Base-by-base conservation (phyloP, 2,113 vertebrate genomes). In the Lutjanus erythropterus region DNA sequence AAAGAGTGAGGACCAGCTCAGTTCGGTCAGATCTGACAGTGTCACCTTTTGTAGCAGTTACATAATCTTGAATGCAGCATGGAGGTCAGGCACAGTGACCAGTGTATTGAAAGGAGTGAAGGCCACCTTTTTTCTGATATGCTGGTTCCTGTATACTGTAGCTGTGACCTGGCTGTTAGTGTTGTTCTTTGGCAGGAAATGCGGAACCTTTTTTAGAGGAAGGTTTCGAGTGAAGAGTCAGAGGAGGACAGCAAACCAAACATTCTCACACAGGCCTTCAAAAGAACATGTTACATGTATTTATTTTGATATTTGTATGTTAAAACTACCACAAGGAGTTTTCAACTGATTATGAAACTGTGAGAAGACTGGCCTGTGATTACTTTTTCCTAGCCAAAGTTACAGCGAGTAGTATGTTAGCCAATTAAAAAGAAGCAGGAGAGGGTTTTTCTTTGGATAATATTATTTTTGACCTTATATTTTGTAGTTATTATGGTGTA, bases 21-120 rank as follows among this genome's bases (percentile, higher is more conserved):
- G 53, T 18, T 47, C 9, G 42, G 41, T 58, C 21, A 76, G 5
- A 72, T 76, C 39, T 61, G 18, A 68, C 58, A 33, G 25, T 35
- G 15, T 49, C 46, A 41, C 12, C 31, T 42, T 70, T 21, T 74
- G 10, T 37, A n/a, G 31, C 12, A 10, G 49, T 74, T 78, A 62
- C 62, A 76, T 41, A 52, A 74, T 52, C 11, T 19, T 33, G 49
- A 66, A 68, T 16, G 33, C 16, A 50, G 23, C 23, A 29, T 14
- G 42, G 14, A 62, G 80, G 73, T 77, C 41, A 23, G 31, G n/a
- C 8, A 37, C n/a, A 25, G 18, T 35, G 41, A 50, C 33, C 29
- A 0, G 1, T 39, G 11, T 35, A 56, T 29, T 50, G 41, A 72
- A 66, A 59, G 37, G 47, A 64, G 5, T 25, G 23, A 69, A 44